phyloP scores from a whole-genome alignment of 2,888 invertebrate species.

The Drosophila niveifrons region DNA sequence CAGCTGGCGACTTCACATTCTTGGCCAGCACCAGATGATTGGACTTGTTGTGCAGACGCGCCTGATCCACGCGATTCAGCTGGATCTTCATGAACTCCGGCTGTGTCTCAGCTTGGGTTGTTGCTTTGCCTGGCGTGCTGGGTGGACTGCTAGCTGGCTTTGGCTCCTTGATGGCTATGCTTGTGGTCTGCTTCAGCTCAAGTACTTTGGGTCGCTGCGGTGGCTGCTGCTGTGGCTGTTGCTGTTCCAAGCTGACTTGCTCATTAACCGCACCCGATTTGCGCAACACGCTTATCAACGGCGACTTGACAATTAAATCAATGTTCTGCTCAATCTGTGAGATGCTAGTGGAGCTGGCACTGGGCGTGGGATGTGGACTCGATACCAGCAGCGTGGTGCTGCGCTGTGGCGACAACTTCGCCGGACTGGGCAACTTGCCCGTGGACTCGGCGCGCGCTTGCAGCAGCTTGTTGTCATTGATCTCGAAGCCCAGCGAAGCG shows the following conservation, averaged over 20 bases:
- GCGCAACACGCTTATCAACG: conserved; percentile 82
- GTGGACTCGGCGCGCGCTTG: conserved; percentile 65
- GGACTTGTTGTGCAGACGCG: conserved; percentile 86
- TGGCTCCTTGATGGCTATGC: conserved; percentile 39
- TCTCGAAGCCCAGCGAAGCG: conserved; percentile 82
- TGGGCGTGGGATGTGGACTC: conserved; percentile 34
- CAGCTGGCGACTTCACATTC: conserved; percentile 83
- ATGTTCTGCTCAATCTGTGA: conserved; percentile 84
- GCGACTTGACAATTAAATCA: conserved; percentile 83
- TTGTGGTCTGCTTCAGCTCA: conserved; percentile 59
- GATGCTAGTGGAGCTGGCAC: conserved; percentile 52
- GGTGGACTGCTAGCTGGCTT: conserved; percentile 57
- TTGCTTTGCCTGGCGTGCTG: conserved; percentile 59
- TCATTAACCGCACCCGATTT: conserved; percentile 71
- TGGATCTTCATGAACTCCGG: conserved; percentile 91
- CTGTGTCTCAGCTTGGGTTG: conserved; percentile 84
- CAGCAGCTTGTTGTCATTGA: conserved; percentile 84
- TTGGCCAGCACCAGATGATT: conserved; percentile 89
- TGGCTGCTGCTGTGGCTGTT: conserved; percentile 3
- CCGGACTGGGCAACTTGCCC: conserved; percentile 46
- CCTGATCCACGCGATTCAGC: conserved; percentile 89
- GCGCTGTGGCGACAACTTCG: conserved; percentile 57
- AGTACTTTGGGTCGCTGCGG: conserved; percentile 70
- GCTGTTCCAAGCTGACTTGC: conserved; percentile 30
- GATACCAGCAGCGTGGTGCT: conserved; percentile 58